These are phyloP conservation scores for Drosophila lacicola DNA, from an alignment of 2,888 invertebrate genomes.

Conservation along the genomic window DNA sequence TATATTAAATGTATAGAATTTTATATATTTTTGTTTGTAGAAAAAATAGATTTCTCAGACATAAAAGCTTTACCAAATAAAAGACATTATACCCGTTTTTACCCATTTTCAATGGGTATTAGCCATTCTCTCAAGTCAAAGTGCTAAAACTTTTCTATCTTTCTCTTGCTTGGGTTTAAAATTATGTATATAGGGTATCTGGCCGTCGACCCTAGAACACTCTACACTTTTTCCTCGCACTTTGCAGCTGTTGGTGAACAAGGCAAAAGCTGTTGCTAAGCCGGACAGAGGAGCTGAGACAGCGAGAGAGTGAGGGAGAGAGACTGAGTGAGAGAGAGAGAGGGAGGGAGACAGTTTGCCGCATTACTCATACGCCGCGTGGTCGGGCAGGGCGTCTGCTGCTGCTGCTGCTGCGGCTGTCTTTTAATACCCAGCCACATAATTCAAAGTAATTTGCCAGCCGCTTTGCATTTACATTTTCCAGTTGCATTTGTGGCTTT, in stretches of 20 bases:
- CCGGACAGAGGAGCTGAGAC: slow-evolving; percentile 24
- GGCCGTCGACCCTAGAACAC: background rate
- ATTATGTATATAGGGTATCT: slow-evolving; percentile 18
- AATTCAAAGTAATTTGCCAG: slow-evolving; percentile 79
- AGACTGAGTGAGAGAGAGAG: background rate
- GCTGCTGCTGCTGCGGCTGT: slow-evolving; percentile 7
- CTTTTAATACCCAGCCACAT: slow-evolving; percentile 75
- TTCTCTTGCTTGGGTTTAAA: background rate
- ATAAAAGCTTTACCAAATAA: no score
- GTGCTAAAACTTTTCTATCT: fast-evolving
- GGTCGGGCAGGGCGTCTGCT: slow-evolving; percentile 31
- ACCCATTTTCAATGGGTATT: no score
- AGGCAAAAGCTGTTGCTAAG: slow-evolving; percentile 70
- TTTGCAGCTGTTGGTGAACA: slow-evolving; percentile 33
- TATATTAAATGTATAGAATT: no score
- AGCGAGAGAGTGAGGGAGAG: slow-evolving; percentile 1
- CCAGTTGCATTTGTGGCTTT: slow-evolving; percentile 68
- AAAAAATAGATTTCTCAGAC: no score
- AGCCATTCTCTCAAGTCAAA: no score
- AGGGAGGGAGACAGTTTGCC: slow-evolving; percentile 5
- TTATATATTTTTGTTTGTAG: no score
- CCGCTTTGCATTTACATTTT: slow-evolving; percentile 62
- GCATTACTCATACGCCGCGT: slow-evolving; percentile 71
- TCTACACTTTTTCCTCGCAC: background rate
- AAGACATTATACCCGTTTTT: no score